A percentile compares a stretch with the other conserved stretches of the same genome.
Conservation (phyloP, 2,113 vertebrate species). For the Pampusana beccarii region DNA sequence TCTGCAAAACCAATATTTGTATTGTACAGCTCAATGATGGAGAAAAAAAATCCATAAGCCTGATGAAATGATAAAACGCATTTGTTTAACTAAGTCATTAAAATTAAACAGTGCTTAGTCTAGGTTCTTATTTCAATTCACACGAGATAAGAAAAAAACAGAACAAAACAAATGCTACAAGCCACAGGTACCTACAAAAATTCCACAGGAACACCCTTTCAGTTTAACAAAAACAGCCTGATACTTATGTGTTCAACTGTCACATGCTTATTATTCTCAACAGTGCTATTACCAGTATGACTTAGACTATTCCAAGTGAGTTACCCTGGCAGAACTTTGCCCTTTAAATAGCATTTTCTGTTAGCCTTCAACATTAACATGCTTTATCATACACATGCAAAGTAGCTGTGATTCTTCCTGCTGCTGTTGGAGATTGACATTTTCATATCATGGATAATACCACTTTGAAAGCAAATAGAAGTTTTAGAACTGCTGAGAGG, state of each 20-base stretch:
- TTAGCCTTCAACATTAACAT: background rate
- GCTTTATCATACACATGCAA: background rate
- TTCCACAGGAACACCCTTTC: background rate
- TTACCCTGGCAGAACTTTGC: background rate
- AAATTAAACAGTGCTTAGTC: slow-evolving; percentile 36
- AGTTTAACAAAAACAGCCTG: background rate
- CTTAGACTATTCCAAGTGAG: fast-evolving
- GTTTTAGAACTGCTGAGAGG: background rate
- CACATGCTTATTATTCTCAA: background rate
- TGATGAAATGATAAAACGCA: slow-evolving; percentile 51
- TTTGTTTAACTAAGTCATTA: slow-evolving; percentile 49
- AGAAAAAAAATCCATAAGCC: slow-evolving; percentile 19
- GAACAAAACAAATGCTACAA: background rate
- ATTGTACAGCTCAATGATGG: background rate
- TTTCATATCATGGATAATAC: background rate
- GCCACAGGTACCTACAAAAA: background rate
- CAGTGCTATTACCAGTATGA: background rate
- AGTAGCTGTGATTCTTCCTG: background rate
- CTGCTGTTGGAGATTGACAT: background rate
- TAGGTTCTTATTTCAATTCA: background rate
- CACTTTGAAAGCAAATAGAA: background rate
- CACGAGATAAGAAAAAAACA: background rate
- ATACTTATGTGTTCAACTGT: background rate
- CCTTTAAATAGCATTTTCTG: background rate
- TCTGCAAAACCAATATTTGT: slow-evolving; percentile 55